phyloP scores from a whole-genome alignment of 2,797 vertebrate species.

The Poliocrania exsul region DNA sequence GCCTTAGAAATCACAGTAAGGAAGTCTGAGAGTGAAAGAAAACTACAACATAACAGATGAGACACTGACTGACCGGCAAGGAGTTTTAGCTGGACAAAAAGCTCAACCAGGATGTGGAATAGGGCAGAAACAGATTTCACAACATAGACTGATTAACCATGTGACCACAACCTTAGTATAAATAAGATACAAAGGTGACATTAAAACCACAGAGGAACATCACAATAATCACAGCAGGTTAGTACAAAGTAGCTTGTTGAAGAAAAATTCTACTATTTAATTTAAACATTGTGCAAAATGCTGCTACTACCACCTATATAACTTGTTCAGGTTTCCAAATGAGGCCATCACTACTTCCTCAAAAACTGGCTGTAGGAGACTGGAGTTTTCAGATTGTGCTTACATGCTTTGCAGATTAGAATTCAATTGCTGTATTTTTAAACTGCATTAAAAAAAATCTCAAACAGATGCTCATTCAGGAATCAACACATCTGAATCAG shows the following conservation, averaged over 20 bases:
- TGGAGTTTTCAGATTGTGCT: neutral
- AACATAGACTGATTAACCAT: neutral
- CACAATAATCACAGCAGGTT: neutral
- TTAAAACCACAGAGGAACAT: neutral
- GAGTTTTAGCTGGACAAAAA: neutral
- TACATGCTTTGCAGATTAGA: neutral
- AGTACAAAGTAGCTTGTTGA: neutral
- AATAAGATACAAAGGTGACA: neutral
- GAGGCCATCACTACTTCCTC: neutral
- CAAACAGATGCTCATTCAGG: neutral
- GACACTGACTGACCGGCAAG: neutral
- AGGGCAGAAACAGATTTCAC: neutral
- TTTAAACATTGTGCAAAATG: neutral
- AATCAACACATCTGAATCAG: neutral
- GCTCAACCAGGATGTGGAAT: accelerated
- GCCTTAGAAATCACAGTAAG: neutral
- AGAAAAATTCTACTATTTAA: neutral
- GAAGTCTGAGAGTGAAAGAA: neutral
- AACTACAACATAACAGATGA: neutral
- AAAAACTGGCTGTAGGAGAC: neutral
- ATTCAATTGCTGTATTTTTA: neutral
- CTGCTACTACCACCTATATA: neutral
- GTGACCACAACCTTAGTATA: neutral
- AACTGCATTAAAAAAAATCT: neutral
- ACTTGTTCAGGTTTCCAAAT: neutral